A percentile compares a stretch with the other conserved stretches of the same genome.
phyloP scores from a whole-genome alignment of 2,797 vertebrate species.

The Cynopterus sphinx region DNA sequence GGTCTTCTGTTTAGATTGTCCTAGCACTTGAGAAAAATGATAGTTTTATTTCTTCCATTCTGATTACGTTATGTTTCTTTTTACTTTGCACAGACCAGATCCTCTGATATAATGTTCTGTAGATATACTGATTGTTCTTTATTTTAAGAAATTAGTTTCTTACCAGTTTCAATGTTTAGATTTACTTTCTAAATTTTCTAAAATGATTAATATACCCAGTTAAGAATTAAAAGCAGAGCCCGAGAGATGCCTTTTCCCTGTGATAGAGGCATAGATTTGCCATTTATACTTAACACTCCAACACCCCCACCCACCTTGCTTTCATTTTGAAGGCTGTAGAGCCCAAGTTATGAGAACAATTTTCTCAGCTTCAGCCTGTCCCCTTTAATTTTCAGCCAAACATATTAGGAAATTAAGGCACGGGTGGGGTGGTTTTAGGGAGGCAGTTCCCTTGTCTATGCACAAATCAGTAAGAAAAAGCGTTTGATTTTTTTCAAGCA shows the following conservation, averaged over 20 bases:
- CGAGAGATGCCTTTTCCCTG: neutral
- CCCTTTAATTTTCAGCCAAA: neutral
- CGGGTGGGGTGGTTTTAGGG: neutral
- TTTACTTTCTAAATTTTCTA: slow-evolving; percentile 10
- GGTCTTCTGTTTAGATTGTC: neutral
- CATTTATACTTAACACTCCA: neutral
- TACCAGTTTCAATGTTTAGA: neutral
- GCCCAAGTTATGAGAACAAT: neutral
- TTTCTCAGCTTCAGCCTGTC: neutral
- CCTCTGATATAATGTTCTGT: neutral
- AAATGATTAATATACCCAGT: neutral
- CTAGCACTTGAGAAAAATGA: neutral
- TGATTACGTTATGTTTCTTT: neutral
- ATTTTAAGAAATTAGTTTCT: neutral
- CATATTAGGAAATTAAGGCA: neutral
- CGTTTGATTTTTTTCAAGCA: neutral
- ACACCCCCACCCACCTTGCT: accelerated
- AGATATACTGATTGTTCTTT: neutral
- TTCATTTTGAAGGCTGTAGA: neutral
- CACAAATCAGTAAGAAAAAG: neutral
- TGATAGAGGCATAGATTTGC: neutral
- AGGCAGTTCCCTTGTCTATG: neutral
- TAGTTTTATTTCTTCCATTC: neutral
- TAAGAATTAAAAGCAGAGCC: neutral
- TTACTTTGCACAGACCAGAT: neutral